These are phyloP conservation scores for Pipistrellus pipistrellus DNA, from an alignment of 2,797 vertebrate species.

Conservation along the genomic window DNA sequence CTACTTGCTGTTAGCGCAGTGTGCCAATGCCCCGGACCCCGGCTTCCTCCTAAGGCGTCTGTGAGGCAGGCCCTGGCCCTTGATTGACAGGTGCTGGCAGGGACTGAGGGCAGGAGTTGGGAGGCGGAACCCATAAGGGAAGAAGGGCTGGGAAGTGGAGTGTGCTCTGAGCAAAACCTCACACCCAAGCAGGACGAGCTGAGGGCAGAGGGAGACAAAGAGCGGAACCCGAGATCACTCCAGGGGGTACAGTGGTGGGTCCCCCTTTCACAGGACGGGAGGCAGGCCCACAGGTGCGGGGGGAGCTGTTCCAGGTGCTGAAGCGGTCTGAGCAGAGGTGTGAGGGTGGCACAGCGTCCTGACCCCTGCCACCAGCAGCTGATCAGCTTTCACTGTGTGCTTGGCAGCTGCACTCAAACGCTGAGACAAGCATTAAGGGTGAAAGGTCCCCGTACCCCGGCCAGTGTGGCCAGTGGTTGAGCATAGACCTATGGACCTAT, in stretches of 20 bases:
- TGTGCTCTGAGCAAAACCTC: not conserved
- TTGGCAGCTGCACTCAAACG: conserved; percentile 5
- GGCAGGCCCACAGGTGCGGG: not conserved
- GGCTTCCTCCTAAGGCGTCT: not conserved
- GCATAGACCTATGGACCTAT: too few relatives aligned
- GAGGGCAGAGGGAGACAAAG: not conserved
- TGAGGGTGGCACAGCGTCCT: not conserved
- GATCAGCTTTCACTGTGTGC: fast-evolving
- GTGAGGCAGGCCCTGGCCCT: not conserved
- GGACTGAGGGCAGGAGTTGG: not conserved
- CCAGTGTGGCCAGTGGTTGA: too few relatives aligned
- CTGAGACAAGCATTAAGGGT: conserved; percentile 38
- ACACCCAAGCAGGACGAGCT: too few relatives aligned
- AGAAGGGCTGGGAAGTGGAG: too few relatives aligned
- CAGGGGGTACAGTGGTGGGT: fast-evolving
- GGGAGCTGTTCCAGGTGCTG: not conserved
- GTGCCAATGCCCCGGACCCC: not conserved
- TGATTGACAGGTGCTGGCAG: too few relatives aligned
- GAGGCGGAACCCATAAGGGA: fast-evolving
- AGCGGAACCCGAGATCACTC: fast-evolving
- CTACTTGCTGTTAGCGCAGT: fast-evolving
- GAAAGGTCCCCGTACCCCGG: not conserved
- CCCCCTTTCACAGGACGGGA: fast-evolving
- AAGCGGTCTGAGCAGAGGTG: not conserved
- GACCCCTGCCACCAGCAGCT: not conserved